A percentile compares a stretch with the other conserved stretches of the same genome.
These are phyloP conservation scores for Brenthis hecate DNA, from an alignment of 2,888 invertebrate species.

Conservation along the genomic window DNA sequence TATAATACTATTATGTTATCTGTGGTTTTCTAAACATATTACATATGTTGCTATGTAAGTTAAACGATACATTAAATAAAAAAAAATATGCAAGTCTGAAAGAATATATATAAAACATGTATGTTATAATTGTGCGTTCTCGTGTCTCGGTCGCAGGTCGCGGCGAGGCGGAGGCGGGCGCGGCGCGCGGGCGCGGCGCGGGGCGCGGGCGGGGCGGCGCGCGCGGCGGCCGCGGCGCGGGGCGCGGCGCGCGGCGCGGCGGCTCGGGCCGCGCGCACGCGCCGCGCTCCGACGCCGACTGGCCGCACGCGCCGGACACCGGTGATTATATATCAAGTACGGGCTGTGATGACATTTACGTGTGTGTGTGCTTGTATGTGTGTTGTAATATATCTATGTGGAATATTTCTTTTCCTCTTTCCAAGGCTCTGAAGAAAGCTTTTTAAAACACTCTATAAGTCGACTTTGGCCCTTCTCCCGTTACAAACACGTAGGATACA, in stretches of 20 bases:
- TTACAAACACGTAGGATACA: too few species aligned
- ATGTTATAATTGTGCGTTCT: background rate
- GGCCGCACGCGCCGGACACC: constrained; percentile 45
- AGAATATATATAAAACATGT: too few species aligned
- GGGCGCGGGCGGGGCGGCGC: constrained; percentile 49
- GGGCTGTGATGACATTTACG: background rate
- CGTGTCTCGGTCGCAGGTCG: constrained; percentile 53
- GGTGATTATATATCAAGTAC: constrained; percentile 36
- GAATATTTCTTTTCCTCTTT: too few species aligned
- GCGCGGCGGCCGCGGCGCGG: constrained; percentile 49
- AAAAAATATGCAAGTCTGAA: too few species aligned
- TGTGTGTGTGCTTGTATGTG: background rate
- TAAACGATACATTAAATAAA: too few species aligned
- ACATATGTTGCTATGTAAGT: too few species aligned
- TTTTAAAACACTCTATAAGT: too few species aligned
- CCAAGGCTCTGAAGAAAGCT: too few species aligned
- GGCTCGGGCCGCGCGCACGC: constrained; percentile 38
- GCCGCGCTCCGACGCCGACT: constrained; percentile 42
- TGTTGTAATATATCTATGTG: too few species aligned
- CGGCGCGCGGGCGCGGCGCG: constrained; percentile 52
- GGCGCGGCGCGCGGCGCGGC: constrained; percentile 39
- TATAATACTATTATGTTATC: too few species aligned
- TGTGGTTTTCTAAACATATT: too few species aligned
- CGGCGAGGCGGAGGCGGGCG: constrained; percentile 57
- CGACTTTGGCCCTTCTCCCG: too few species aligned